These are phyloP conservation scores for Ceryle rudis DNA, from an alignment of 2,797 vertebrate species.

Conservation along the genomic window DNA sequence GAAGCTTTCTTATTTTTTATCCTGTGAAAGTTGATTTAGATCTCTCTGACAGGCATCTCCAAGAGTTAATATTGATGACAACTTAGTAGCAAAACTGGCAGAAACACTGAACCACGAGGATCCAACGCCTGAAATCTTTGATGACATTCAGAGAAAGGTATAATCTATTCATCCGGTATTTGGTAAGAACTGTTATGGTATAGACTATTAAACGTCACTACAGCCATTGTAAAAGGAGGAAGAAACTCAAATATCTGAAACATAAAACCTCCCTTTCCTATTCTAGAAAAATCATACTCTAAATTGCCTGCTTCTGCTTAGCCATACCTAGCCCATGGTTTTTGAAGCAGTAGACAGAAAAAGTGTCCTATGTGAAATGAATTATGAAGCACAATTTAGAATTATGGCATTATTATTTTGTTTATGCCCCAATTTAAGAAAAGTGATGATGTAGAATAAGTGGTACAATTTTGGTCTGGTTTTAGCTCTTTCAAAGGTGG, in stretches of 20 bases:
- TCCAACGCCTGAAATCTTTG: conserved; percentile 97
- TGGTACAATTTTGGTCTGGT: not conserved
- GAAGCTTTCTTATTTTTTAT: not conserved
- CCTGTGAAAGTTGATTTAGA: conserved; percentile 39
- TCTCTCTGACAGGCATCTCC: conserved; percentile 89
- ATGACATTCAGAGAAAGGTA: conserved; percentile 97
- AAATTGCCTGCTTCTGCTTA: not conserved
- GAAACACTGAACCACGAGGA: conserved; percentile 94
- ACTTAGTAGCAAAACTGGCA: conserved; percentile 86
- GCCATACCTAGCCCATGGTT: accelerated
- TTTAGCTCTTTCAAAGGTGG: not conserved
- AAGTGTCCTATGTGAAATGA: not conserved
- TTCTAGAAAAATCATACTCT: not conserved
- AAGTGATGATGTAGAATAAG: not conserved
- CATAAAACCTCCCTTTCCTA: not conserved
- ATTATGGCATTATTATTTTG: not conserved
- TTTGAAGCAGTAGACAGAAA: not conserved
- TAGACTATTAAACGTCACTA: not conserved
- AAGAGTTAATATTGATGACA: conserved; percentile 93
- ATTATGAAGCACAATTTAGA: not conserved
- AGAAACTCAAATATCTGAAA: not conserved
- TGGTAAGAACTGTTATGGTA: not conserved
- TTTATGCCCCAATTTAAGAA: not conserved
- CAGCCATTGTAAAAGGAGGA: not conserved
- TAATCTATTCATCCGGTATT: not conserved